Conservation (phyloP, 2,113 vertebrate genomes). For the Ceratotherium simum region DNA sequence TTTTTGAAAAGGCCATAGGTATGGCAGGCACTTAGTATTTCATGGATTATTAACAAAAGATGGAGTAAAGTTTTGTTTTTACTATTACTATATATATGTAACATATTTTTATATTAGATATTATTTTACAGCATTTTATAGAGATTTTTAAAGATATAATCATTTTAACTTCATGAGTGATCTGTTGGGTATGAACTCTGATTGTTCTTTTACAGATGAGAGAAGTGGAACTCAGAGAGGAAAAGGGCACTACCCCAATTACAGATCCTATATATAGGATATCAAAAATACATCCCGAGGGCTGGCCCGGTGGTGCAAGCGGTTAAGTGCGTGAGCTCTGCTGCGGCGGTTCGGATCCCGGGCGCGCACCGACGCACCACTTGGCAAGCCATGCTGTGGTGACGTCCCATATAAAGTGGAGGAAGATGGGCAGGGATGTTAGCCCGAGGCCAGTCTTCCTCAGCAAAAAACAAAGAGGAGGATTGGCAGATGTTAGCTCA, state of each 20-base stretch:
- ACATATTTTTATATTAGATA: not conserved
- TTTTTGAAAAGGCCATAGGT: not conserved
- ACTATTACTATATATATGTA: not conserved
- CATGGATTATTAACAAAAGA: not conserved
- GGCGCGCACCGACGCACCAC: no score
- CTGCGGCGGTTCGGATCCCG: no score
- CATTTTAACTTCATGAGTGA: not conserved
- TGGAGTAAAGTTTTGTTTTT: not conserved
- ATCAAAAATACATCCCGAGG: not conserved
- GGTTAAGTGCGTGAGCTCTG: no score
- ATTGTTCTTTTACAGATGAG: not conserved
- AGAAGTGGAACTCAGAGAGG: not conserved
- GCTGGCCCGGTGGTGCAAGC: no score
- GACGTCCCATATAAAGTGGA: no score
- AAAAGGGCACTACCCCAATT: not conserved
- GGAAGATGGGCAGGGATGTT: no score
- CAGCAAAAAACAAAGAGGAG: no score
- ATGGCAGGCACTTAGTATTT: not conserved
- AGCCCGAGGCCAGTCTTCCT: no score
- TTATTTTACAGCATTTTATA: not conserved
- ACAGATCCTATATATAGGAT: not conserved
- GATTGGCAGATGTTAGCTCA: no score
- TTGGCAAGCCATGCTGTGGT: no score
- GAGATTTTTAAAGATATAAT: not conserved
- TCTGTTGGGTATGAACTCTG: not conserved